phyloP scores from a whole-genome alignment of 2,888 invertebrate species.

The Saturnia japonica region DNA sequence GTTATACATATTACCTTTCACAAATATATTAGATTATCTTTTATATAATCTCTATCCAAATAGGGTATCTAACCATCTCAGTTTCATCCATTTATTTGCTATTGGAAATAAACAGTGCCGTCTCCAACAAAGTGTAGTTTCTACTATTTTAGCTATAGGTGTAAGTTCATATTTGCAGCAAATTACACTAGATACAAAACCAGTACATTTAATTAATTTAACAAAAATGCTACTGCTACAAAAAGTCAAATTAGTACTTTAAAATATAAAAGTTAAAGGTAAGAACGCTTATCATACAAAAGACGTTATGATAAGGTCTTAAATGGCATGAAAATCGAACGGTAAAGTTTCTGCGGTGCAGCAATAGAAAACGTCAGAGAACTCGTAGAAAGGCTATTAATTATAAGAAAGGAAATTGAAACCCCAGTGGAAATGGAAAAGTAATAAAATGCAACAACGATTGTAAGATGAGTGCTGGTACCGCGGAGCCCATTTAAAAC shows the following conservation, averaged over 20 bases:
- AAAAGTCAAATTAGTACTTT: slow-evolving; percentile 10
- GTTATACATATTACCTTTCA: not conserved
- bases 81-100: not conserved
- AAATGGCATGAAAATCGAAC: slow-evolving; percentile 66
- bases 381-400: slow-evolving; percentile 77
- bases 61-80: not conserved
- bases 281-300: slow-evolving; percentile 19
- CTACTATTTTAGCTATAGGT: not conserved
- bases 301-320: slow-evolving; percentile 31
- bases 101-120: too few relatives aligned
- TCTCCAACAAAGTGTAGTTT: too few relatives aligned
- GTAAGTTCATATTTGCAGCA: not conserved
- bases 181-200: too few relatives aligned
- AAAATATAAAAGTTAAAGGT: slow-evolving; percentile 4
- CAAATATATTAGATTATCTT: not conserved
- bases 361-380: slow-evolving; percentile 71
- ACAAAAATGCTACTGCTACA: not conserved
- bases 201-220: not conserved
- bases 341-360: slow-evolving; percentile 64
- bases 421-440: slow-evolving; percentile 81
- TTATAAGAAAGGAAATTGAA: slow-evolving; percentile 81
- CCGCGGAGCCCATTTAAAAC: slow-evolving; percentile 41
- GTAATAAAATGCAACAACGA: slow-evolving; percentile 81
- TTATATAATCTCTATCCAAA: not conserved
- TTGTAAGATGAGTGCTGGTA: slow-evolving; percentile 70